Base-by-base conservation (phyloP, 2,888 invertebrate species). In the Pristionchus entomophagus region DNA sequence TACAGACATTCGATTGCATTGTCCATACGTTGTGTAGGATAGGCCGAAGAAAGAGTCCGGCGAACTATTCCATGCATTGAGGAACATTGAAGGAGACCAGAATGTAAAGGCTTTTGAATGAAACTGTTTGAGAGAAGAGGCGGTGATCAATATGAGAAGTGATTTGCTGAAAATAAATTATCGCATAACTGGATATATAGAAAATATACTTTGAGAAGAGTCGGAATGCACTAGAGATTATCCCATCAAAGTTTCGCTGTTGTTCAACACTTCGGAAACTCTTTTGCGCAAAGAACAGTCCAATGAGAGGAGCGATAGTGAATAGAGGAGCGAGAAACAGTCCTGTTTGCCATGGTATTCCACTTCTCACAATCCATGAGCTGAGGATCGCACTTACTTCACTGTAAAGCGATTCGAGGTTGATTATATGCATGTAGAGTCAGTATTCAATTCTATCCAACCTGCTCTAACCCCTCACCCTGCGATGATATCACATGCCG, bases 11-110 rank as follows among this genome's bases (percentile, higher is more conserved):
- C n/a, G n/a, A n/a, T n/a, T n/a, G n/a, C n/a, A n/a, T n/a, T n/a
- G n/a, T n/a, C n/a, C n/a, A n/a, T 45, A 77, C 77, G 26, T 35
- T 6, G 77, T 26, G 6, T 77, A 77, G 0, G 41, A 49, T 17
- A 77, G 77, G 14, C 77, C 77, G 49, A 35, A 45, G 35, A 45
- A 77, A 0, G 49, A 41, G 0, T 41, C 49, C 0, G 77, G 77
- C 12, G 77, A 19, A 45, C 26, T 26, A 19, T 22, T 77, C 77
- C 77, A 77, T 0, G 77, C 77, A 8, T 45, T 49, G 45, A 77
- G 45, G n/a, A 77, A 45, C 77, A 77, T 77, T 5, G 77, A 77
- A 2, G 77, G 77, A 41, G 45, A 22, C 77, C 77, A 77, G 77
- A 77, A 77, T 1, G 26, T n/a, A 26, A 38, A 45, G 2, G 45